Conservation (phyloP, 1,140 invertebrate genomes). For the Meloidogyne floridensis region DNA sequence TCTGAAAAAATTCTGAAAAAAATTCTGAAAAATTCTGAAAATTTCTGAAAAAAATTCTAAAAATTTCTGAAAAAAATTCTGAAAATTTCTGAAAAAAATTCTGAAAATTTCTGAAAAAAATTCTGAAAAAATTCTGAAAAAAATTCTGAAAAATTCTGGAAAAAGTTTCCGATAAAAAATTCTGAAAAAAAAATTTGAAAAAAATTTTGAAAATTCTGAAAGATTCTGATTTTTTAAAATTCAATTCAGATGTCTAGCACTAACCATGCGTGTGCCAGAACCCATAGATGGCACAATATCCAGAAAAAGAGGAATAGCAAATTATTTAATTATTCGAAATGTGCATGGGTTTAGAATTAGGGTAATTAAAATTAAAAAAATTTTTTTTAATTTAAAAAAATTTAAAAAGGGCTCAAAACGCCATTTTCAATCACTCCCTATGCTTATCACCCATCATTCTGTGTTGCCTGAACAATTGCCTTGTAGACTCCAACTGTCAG, state of each 20-base stretch:
- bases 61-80: no score
- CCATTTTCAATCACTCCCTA: conserved; percentile 39
- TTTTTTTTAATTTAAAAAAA: not conserved
- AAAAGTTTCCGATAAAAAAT: no score
- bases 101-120: no score
- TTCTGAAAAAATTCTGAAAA: no score
- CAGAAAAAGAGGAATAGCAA: conserved; percentile 29
- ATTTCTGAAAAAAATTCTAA: no score
- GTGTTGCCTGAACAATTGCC: conserved; percentile 36
- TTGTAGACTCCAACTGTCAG: conserved; percentile 31
- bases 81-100: no score
- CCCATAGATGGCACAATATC: not conserved
- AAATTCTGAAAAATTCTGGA: no score
- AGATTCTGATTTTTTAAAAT: not conserved
- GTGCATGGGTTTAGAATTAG: conserved; percentile 41
- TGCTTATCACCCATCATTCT: conserved; percentile 39
- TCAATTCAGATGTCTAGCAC: conserved; percentile 25
- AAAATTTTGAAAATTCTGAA: no score
- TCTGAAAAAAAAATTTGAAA: no score
- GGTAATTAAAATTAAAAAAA: conserved; percentile 17
- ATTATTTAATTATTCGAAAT: conserved; percentile 37
- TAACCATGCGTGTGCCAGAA: conserved; percentile 31
- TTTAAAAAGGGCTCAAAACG: conserved; percentile 31
- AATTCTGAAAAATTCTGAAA: no score
- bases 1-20: no score